These are phyloP conservation scores for Stenurella melanura DNA, from an alignment of 2,888 invertebrate genomes.

Conservation along the genomic window DNA sequence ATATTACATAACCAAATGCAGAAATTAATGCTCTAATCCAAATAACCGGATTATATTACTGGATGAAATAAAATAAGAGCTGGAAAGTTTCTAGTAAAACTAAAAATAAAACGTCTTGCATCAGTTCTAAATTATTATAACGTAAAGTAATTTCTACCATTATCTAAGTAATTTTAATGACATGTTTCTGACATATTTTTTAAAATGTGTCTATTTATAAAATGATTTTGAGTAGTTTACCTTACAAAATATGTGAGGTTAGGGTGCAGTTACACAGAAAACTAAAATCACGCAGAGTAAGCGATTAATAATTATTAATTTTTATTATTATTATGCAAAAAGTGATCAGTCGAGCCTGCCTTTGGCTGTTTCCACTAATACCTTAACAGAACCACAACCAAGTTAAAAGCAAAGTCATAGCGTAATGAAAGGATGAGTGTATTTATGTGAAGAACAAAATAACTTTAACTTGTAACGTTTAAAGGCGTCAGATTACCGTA, in stretches of 20 bases:
- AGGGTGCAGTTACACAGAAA: constrained; percentile 34
- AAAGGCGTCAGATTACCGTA: no score
- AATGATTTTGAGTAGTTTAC: constrained; percentile 16
- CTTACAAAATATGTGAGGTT: constrained; percentile 17
- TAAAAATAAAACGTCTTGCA: no score
- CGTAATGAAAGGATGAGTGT: constrained; percentile 11
- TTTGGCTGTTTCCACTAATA: constrained; percentile 69
- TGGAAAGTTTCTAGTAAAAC: no score
- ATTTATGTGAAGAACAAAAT: constrained; percentile 19
- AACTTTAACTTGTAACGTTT: not conserved
- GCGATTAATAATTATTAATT: constrained; percentile 21
- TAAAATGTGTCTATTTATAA: constrained; percentile 22
- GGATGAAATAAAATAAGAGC: no score
- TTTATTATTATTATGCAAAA: constrained; percentile 22
- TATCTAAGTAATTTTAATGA: no score
- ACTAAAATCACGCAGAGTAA: constrained; percentile 41
- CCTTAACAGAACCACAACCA: constrained; percentile 49
- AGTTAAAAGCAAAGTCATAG: constrained; percentile 13
- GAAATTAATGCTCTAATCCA: no score
- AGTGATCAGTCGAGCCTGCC: constrained; percentile 69
- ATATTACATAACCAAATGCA: no score
- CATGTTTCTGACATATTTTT: not conserved
- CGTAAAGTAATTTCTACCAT: no score
- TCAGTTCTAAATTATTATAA: no score
- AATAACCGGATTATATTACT: no score